These are phyloP conservation scores for Luperina testacea DNA, from an alignment of 2,888 invertebrate genomes.

Conservation along the genomic window DNA sequence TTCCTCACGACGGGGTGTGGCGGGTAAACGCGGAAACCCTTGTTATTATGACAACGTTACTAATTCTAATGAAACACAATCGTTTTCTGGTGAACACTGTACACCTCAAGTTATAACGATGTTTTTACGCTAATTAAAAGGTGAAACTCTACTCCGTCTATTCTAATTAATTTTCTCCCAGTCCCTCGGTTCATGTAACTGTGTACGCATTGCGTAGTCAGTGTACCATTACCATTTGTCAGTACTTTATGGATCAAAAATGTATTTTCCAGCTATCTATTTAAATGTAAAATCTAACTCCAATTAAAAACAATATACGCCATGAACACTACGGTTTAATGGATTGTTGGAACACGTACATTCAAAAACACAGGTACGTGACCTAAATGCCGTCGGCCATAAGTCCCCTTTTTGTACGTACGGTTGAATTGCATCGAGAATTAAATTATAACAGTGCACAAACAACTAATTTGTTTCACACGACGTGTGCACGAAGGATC, in stretches of 20 bases:
- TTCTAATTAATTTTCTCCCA: constrained; percentile 33
- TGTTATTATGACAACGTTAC: constrained; percentile 77
- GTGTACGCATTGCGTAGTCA: constrained; percentile 18
- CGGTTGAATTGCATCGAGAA: constrained; percentile 12
- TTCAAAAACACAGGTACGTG: constrained; percentile 23
- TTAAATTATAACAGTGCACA: constrained; percentile 19
- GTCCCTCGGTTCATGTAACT: constrained; percentile 20
- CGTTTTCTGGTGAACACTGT: constrained; percentile 54
- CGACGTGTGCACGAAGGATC: constrained; percentile 2
- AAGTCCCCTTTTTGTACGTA: constrained; percentile 9
- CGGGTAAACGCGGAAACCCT: constrained; percentile 71
- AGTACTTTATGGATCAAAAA: neutral
- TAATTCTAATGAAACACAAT: constrained; percentile 76
- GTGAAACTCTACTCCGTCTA: constrained; percentile 42
- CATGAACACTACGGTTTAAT: constrained; percentile 23
- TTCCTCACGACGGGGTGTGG: constrained; percentile 71
- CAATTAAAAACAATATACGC: constrained; percentile 50
- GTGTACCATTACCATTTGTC: constrained; percentile 13
- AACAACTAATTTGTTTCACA: constrained; percentile 16
- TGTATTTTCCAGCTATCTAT: constrained; percentile 25
- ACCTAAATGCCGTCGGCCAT: constrained; percentile 12
- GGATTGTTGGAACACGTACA: constrained; percentile 10
- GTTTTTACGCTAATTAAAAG: constrained; percentile 51
- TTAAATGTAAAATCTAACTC: constrained; percentile 22
- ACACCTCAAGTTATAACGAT: constrained; percentile 53